Base-by-base conservation (phyloP, 37 sponge, comb jelly and placozoan genomes). In the Theonella swinhoei region DNA sequence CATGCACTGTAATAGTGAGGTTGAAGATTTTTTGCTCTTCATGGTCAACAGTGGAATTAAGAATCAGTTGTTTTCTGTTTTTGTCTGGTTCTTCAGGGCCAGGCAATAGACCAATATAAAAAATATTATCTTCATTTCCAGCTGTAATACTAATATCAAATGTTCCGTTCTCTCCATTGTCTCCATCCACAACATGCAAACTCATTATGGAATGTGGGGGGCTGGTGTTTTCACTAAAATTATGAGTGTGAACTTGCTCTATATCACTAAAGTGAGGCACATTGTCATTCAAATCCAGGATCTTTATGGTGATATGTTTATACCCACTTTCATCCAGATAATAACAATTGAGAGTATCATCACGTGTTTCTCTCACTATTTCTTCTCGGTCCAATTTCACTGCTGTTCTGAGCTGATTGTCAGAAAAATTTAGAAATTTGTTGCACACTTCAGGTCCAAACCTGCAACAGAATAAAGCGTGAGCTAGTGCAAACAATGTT, bases 211-310 rank as follows among this genome's bases (percentile, higher is more conserved):
- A 58, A 14, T 84, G 30, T 3, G 64, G 70, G 2, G 70, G 36
- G 9, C 28, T 62, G 31, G 76, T 20, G n/a, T 68, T 85, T 39
- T 87, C 80, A 8, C 47, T 30, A 35, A 91, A 25, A 34, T 29
- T 66, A 0, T 64, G 29, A 0, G 22, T 34, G 23, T 87, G 70
- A 7, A 64, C 83, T 34, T 78, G 78, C 20, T 39, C 23, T 23
- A 93, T 62, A 41, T 76, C 67, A 24, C 23, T n/a, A n/a, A 93
- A 93, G 24, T 63, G 39, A 0, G 94, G 94, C 0, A 61, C 30
- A 11, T 87, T 42, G 69, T 93, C 93, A 54, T 93, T 93, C 5
- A 87, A 26, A 68, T 93, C 94, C 38, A 73, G 28, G 4, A 93
- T 37, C 1, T 66, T 25, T 22, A 85, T 76, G 63, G n/a, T 54